These are phyloP conservation scores for Tiliacea citrago DNA, from an alignment of 2,888 invertebrate genomes.

Conservation along the genomic window DNA sequence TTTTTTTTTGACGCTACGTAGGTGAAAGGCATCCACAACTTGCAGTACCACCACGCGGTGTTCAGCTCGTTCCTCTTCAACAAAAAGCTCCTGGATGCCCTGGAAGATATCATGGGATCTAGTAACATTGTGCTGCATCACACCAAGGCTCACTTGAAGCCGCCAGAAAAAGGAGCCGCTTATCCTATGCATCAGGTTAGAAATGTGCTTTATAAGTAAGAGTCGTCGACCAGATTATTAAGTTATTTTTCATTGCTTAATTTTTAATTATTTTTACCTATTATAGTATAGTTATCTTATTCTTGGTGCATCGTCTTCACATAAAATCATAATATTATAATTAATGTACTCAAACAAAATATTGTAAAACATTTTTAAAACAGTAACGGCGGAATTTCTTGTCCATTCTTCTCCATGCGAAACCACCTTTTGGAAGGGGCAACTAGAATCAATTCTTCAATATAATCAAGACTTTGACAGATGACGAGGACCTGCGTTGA, in stretches of 20 bases:
- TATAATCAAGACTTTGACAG: no score
- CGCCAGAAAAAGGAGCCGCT: constrained; percentile 90
- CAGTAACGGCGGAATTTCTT: no score
- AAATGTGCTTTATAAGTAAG: neutral
- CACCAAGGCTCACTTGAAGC: constrained; percentile 91
- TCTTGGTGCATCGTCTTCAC: no score
- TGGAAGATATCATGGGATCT: constrained; percentile 90
- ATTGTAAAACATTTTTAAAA: no score
- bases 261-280: no score
- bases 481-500: neutral
- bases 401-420: no score
- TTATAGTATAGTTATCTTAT: no score
- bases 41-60: constrained; percentile 90
- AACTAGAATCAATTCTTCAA: no score
- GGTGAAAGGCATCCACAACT: constrained; percentile 91
- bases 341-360: no score
- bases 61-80: constrained; percentile 88
- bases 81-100: constrained; percentile 86
- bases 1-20: constrained; percentile 58
- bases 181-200: constrained; percentile 91
- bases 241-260: no score
- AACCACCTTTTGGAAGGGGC: no score
- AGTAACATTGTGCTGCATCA: constrained; percentile 91
- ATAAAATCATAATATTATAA: no score
- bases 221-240: neutral